Percentiles rank a stretch among this genome's conserved stretches.
These are phyloP conservation scores for Drosophila obscura DNA, from an alignment of 1,140 invertebrate genomes.

Conservation along the genomic window DNA sequence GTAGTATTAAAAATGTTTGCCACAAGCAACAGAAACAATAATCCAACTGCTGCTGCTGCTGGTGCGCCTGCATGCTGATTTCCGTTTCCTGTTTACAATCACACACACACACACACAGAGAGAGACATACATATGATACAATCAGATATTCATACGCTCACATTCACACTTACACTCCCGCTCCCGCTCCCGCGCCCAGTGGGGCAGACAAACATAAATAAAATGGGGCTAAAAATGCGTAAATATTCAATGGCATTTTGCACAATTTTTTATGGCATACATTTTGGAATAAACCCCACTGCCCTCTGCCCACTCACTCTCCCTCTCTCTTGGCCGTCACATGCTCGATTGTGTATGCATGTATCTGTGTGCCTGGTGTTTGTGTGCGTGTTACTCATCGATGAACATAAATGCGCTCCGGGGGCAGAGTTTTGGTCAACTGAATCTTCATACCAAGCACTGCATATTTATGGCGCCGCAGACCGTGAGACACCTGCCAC, in stretches of 20 bases:
- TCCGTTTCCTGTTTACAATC: slow-evolving; percentile 60
- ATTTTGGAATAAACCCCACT: slow-evolving; percentile 69
- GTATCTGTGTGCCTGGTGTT: neutral
- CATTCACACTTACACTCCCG: slow-evolving; percentile 11
- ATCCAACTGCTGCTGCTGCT: slow-evolving; percentile 18
- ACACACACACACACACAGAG: slow-evolving; percentile 24
- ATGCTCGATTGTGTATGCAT: no score
- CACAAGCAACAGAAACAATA: slow-evolving; percentile 31
- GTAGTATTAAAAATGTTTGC: slow-evolving; percentile 16
- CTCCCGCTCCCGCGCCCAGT: neutral
- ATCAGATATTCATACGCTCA: slow-evolving; percentile 9
- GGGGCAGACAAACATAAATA: no score
- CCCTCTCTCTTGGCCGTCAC: no score
- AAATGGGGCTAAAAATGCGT: slow-evolving; percentile 13
- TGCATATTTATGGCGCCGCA: slow-evolving; percentile 11
- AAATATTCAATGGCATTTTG: slow-evolving; percentile 70
- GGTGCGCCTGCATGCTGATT: slow-evolving; percentile 61
- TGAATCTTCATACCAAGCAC: slow-evolving; percentile 36
- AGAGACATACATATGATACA: no score
- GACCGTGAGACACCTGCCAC: slow-evolving; percentile 31
- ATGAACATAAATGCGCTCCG: slow-evolving; percentile 58
- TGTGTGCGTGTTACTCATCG: slow-evolving; percentile 42
- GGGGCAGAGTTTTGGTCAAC: slow-evolving; percentile 36
- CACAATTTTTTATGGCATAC: slow-evolving; percentile 73
- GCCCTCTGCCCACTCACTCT: neutral